phyloP scores from a whole-genome alignment of 1,140 invertebrate genomes.

The Carposina sasakii region DNA sequence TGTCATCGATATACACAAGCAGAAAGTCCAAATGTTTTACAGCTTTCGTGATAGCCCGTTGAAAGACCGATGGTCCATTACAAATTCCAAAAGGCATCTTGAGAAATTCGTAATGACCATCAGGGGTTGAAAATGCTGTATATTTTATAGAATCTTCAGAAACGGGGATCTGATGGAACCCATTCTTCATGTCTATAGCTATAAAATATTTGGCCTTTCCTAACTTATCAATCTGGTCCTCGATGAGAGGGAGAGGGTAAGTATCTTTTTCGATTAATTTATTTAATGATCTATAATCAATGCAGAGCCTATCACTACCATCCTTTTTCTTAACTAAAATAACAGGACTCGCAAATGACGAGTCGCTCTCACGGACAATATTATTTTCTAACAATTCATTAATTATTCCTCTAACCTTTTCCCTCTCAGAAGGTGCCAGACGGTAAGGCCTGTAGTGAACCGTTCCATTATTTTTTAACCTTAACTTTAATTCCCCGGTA shows the following conservation, averaged over 20 bases:
- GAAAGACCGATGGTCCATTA: slow-evolving; percentile 30
- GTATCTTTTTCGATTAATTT: slow-evolving; percentile 43
- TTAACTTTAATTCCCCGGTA: slow-evolving; percentile 2
- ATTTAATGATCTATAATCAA: slow-evolving; percentile 9
- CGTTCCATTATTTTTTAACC: neutral
- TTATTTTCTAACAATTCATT: slow-evolving; percentile 6
- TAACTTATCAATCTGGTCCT: slow-evolving; percentile 18
- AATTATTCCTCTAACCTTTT: slow-evolving; percentile 14
- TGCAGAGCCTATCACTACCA: slow-evolving; percentile 14
- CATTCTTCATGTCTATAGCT: slow-evolving; percentile 9
- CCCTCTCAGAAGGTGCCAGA: too few relatives aligned
- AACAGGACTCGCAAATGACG: slow-evolving; percentile 21
- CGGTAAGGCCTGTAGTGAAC: slow-evolving; percentile 18
- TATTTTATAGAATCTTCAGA: slow-evolving; percentile 27
- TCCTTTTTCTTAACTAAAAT: slow-evolving; percentile 27
- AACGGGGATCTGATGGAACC: slow-evolving; percentile 2
- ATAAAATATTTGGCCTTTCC: slow-evolving; percentile 15
- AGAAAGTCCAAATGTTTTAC: slow-evolving; percentile 3
- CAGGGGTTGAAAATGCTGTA: slow-evolving; percentile 25
- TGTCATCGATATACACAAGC: slow-evolving; percentile 34
- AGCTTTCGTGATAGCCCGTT: slow-evolving; percentile 21
- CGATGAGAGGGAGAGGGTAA: slow-evolving; percentile 67
- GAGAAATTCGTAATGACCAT: slow-evolving; percentile 30
- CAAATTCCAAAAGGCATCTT: slow-evolving; percentile 43
- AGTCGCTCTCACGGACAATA: slow-evolving; percentile 16